Evolutionary conservation across 1,140 invertebrate species (phyloP), one percentile per base, ranked within the genome.

Genomic region (Leptinotarsa undecemlineata): DNA sequence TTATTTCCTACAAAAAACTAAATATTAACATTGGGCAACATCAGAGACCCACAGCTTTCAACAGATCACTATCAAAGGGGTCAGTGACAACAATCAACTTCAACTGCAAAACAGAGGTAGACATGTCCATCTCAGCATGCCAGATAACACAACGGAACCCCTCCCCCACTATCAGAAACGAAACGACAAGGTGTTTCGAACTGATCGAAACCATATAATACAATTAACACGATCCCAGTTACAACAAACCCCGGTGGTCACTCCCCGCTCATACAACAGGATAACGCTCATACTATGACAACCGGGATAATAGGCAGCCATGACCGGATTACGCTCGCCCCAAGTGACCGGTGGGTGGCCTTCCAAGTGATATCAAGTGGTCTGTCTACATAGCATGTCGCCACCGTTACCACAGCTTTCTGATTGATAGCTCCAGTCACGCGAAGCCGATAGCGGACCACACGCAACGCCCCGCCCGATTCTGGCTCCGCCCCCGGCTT

Each of bases 381-480:
- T 77, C 82, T 83, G 82, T 82, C 82, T 83, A 84, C 83, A 84
- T 82, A 81, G 80, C 81, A 82, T 83, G 83, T 84, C 83, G 83
- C 83, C 83, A 84, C 83, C 78, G 83, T 82, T 79, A 83, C 82
- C 83, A 80, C 81, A 82, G 77, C 77, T 76, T 70, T 76, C 82
- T 84, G 83, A 84, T 84, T 84, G 83, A 84, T 84, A 79, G 82
- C 80, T 80, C 75, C 79, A 83, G 80, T 82, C 82, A 81, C 76
- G 80, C 82, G 81, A 82, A 82, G 82, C 82, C 79, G 80, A 83
- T 82, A 78, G 73, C 76, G 76, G 80, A 84, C 83, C 83, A 84
- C 83, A 81, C 80, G 80, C 78, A 64, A 77, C 26, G 74, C 51
- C 76, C 57, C 19, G 69, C 76, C 61, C 64, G 75, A 47, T 74